Conservation (phyloP, 2,888 invertebrate genomes). For the Tachina fera region DNA sequence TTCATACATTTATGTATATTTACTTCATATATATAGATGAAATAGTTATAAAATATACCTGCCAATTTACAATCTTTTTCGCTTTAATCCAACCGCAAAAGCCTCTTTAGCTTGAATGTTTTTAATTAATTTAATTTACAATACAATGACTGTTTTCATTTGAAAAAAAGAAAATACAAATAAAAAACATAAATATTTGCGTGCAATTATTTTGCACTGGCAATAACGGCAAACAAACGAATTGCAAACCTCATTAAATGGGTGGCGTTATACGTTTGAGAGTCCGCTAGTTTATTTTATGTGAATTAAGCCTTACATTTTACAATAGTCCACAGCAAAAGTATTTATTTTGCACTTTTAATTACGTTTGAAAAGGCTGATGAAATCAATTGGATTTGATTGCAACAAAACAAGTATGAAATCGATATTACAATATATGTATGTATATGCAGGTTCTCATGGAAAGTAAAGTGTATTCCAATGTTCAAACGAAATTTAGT, state of each 20-base stretch:
- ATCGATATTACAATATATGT: background rate
- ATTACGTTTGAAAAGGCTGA: background rate
- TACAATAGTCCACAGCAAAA: background rate
- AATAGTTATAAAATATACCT: no score
- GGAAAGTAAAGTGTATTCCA: no score
- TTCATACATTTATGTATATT: no score
- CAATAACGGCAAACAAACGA: background rate
- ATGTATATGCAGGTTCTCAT: slow-evolving; percentile 6
- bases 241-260: slow-evolving; percentile 20
- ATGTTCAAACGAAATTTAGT: no score
- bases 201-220: background rate
- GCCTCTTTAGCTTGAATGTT: slow-evolving; percentile 17
- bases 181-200: slow-evolving; percentile 3
- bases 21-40: no score
- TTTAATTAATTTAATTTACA: slow-evolving; percentile 49
- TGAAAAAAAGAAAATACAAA: background rate
- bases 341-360: background rate
- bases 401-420: background rate
- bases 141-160: slow-evolving; percentile 14
- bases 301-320: background rate
- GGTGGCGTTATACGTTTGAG: background rate
- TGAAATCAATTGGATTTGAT: background rate
- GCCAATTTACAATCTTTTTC: background rate
- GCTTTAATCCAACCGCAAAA: slow-evolving; percentile 14
- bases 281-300: slow-evolving; percentile 1